Base-by-base conservation (phyloP, 1,140 invertebrate genomes). In the Thalassaphorura encarpata region DNA sequence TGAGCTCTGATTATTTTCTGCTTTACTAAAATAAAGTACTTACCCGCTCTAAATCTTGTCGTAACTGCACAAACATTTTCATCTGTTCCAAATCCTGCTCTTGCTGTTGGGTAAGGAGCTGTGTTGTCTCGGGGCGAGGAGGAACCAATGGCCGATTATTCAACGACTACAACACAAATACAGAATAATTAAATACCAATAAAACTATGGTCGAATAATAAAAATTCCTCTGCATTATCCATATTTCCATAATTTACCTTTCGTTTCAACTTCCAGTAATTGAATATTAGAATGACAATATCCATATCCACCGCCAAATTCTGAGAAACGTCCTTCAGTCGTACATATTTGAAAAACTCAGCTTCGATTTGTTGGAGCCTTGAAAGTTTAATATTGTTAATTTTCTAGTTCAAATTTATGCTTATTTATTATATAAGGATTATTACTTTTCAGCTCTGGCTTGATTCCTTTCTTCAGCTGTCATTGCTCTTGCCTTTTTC, bases 181-280 rank as follows among this genome's bases (percentile, higher is more conserved):
- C 15, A 58, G 46, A 1, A 48, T 26, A 11, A 24, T 21, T 8
- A 39, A 52, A 18, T 39, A 5, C 23, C 18, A 36, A 18, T 11
- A 21, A 24, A 39, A 26, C 27, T 18, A 11, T 52, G 13, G 3
- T 18, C 33, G 41, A n/a, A 43, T 8, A 21, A 8, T 43, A 19
- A 23, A 24, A 24, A 41, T 11, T 6, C 18, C 51, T 6, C 15
- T 19, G 3, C 19, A 23, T 4, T 27, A 6, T n/a, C n/a, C n/a
- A n/a, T n/a, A n/a, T 43, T 42, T 40, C 24, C 21, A 31, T 23
- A 45, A 54, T 53, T 66, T 64, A 74, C 73, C 66, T 67, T 70
- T 71, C 93, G 78, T 69, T 97, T 97, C 23, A 97, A 72, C 71
- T 94, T 93, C 93, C 93, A 97, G 70, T 93, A 97, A 68, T 90